These are phyloP conservation scores for Quadriops clusia DNA, from an alignment of 2,888 invertebrate species.

Conservation along the genomic window DNA sequence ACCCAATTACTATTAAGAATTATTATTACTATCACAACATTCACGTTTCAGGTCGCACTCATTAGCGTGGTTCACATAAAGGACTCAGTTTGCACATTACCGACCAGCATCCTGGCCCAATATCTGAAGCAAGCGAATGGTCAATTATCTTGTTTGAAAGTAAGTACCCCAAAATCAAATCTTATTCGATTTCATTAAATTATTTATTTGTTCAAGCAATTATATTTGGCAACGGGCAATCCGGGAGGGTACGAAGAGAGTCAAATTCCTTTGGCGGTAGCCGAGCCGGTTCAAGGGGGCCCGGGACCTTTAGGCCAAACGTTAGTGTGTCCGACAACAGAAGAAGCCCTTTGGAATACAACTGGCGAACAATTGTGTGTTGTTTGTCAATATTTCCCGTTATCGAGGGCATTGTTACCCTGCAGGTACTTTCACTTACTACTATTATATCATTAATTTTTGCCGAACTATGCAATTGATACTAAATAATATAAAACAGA, in stretches of 20 bases:
- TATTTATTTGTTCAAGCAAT: slow-evolving; percentile 45
- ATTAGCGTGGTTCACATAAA: slow-evolving; percentile 74
- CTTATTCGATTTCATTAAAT: slow-evolving; percentile 1
- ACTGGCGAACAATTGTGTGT: slow-evolving; percentile 59
- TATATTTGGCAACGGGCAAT: slow-evolving; percentile 62
- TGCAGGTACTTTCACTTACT: slow-evolving; percentile 44
- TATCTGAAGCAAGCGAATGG: slow-evolving; percentile 77
- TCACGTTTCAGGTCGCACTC: slow-evolving; percentile 56
- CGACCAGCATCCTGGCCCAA: slow-evolving; percentile 73
- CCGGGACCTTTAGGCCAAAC: slow-evolving; percentile 27
- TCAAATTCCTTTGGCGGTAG: slow-evolving; percentile 41
- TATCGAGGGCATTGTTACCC: slow-evolving; percentile 69
- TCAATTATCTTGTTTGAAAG: slow-evolving; percentile 72
- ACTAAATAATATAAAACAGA: not conserved
- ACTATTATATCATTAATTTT: not conserved
- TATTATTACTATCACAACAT: slow-evolving; percentile 7
- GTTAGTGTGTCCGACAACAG: slow-evolving; percentile 32
- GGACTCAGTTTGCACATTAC: slow-evolving; percentile 66
- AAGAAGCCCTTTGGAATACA: slow-evolving; percentile 43
- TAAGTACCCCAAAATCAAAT: slow-evolving; percentile 30
- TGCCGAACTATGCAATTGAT: not conserved
- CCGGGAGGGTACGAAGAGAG: slow-evolving; percentile 43
- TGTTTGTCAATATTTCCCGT: slow-evolving; percentile 68
- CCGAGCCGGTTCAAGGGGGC: slow-evolving; percentile 40
- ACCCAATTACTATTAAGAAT: slow-evolving; percentile 1